phyloP scores from a whole-genome alignment of 92 coral and sea anemone species.

The Diadumene lineata region DNA sequence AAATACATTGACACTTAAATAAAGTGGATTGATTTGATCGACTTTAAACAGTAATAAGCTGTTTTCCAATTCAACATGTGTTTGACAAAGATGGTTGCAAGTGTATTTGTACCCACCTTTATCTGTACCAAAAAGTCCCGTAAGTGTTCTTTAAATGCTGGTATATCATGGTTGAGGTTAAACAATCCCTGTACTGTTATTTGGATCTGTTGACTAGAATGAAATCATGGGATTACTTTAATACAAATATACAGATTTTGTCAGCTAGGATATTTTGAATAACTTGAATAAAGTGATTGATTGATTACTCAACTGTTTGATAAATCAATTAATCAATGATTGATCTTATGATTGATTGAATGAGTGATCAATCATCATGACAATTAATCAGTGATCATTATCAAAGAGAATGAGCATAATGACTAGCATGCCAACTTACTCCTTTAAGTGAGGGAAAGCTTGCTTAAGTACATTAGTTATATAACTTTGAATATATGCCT shows the following conservation, averaged over 20 bases:
- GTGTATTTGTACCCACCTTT: conserved; percentile 50
- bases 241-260: no score
- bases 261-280: no score
- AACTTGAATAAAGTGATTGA: no score
- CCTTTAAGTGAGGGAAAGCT: conserved; percentile 95
- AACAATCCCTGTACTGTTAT: conserved; percentile 95
- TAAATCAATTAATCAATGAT: no score
- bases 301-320: no score
- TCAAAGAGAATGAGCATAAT: neutral
- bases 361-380: no score
- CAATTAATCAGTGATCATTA: neutral
- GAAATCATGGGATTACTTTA: no score
- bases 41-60: no score
- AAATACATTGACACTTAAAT: no score
- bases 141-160: conserved; percentile 98
- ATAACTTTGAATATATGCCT: conserved; percentile 89
- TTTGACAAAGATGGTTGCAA: neutral
- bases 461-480: conserved; percentile 84
- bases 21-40: no score
- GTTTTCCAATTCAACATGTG: no score
- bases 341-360: no score
- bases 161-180: conserved; percentile 94
- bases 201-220: conserved; percentile 82
- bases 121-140: conserved; percentile 98
- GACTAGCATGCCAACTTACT: conserved; percentile 55